These are phyloP conservation scores for Nemopilema nomurai DNA, from an alignment of 30 jellyfish, hydroid and myxozoan species.

Conservation along the genomic window DNA sequence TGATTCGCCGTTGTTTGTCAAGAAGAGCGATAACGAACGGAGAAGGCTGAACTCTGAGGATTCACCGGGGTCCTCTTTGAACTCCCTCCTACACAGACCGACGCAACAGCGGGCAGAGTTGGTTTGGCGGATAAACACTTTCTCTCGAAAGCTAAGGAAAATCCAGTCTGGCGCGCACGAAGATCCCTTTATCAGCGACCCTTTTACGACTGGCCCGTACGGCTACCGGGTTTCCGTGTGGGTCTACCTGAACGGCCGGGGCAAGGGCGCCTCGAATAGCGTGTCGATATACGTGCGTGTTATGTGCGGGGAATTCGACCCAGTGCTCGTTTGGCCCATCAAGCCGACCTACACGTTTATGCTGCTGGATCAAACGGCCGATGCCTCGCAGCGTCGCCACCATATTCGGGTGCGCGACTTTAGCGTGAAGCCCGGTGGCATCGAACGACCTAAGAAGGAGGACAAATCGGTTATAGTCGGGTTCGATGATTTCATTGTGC, in stretches of 20 bases:
- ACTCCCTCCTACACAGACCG: conserved; percentile 55
- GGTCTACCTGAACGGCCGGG: conserved; percentile 97
- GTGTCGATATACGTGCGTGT: conserved; percentile 85
- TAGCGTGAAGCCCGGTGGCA: conserved; percentile 83
- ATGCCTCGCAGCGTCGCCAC: conserved; percentile 76
- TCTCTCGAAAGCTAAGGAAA: conserved; percentile 85
- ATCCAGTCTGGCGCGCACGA: conserved; percentile 94
- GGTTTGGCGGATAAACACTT: conserved; percentile 90
- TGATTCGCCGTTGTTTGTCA: conserved; percentile 53
- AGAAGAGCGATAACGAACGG: conserved; percentile 50
- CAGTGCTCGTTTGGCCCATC: conserved; percentile 95
- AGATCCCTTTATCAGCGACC: conserved; percentile 94
- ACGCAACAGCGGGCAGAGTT: conserved; percentile 86
- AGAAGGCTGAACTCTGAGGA: conserved; percentile 59
- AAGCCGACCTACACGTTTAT: conserved; percentile 89
- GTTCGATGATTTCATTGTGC: conserved; percentile 91
- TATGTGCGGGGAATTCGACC: conserved; percentile 93
- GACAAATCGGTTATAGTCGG: conserved; percentile 94
- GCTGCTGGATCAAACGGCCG: conserved; percentile 85
- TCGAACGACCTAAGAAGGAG: conserved; percentile 88
- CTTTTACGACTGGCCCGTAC: conserved; percentile 93
- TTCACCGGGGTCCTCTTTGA: conserved; percentile 75
- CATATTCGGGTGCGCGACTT: conserved; percentile 92
- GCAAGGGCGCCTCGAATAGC: conserved; percentile 89
- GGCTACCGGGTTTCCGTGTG: conserved; percentile 96